Base-by-base conservation (phyloP, 2,888 invertebrate genomes). In the Alloscopus bannaensis region DNA sequence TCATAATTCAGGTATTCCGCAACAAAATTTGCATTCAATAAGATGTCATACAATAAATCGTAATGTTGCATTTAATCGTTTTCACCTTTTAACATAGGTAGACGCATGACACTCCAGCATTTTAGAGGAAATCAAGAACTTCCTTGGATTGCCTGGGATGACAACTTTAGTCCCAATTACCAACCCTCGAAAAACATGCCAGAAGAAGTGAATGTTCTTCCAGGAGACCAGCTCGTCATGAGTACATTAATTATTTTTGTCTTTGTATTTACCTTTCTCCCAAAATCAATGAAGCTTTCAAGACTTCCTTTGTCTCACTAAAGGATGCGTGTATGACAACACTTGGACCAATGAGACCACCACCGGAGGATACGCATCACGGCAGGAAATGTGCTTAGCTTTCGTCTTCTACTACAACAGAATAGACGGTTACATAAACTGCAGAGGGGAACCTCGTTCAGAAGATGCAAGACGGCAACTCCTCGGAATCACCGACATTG, bases 351-450 rank as follows among this genome's bases (percentile, higher is more conserved):
- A 72, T 42, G 60, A 60, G 0, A 72, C 65, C 0, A 70, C 70
- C 16, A 60, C 59, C 4, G 60, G 72, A 3, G 72, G 80, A 0
- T 76, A 18, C 36, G 36, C 75, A n/a, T 31, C 65, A 0, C 4
- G 40, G 8, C 70, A 76, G n/a, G 80, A 80, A 36, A 76, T 76
- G 65, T 80, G 80, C 31, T 6, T 40, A 2, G 31, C 24, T 2
- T 59, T 22, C n/a, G 0, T 70, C 0, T 24, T 50, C 8, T 73
- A 80, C 28, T 76, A 80, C 28, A 57, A 57, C n/a, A 65, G 22
- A 22, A 4, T 80, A 1, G 13, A 3, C 0, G 60, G 40, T 1
- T 62, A 69, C 16, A 2, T n/a, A 0, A 1, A 18, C 0, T 80
- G 80, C 22, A 24, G 31, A 1, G 69, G 73, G 55, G 80, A 72